phyloP scores from a whole-genome alignment of 2,888 invertebrate species.

The Nomada flava region DNA sequence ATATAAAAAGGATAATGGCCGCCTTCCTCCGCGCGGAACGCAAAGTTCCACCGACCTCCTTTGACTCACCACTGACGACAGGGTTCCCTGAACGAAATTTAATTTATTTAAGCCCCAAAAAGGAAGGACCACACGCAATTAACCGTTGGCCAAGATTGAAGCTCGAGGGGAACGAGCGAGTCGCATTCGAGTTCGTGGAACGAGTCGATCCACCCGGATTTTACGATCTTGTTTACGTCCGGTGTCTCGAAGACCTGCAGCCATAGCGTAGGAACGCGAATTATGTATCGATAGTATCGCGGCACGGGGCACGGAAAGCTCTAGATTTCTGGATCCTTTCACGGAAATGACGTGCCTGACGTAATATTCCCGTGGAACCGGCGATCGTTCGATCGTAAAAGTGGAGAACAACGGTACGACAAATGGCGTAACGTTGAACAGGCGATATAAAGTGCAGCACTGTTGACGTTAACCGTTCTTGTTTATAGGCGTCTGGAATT shows the following conservation, averaged over 20 bases:
- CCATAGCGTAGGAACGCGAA: conserved; percentile 41
- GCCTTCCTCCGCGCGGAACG: background rate
- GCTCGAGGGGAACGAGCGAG: conserved; percentile 8
- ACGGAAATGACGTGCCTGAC: conserved; percentile 23
- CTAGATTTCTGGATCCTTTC: conserved; percentile 22
- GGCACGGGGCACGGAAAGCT: conserved; percentile 4
- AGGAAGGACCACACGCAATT: background rate
- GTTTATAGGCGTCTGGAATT: background rate
- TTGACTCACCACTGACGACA: background rate
- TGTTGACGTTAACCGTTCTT: background rate
- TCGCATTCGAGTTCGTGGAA: conserved; percentile 49
- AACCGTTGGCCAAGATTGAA: conserved; percentile 24
- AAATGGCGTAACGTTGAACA: background rate
- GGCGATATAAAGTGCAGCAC: background rate
- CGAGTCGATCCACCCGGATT: conserved; percentile 59
- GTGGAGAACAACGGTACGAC: background rate
- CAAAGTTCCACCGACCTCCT: background rate
- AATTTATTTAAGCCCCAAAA: conserved; percentile 11
- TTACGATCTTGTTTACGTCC: conserved; percentile 74
- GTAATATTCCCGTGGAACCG: conserved; percentile 15
- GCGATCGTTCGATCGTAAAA: conserved; percentile 18
- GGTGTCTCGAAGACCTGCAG: conserved; percentile 32
- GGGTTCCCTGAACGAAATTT: conserved; percentile 6
- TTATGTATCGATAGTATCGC: conserved; percentile 33
- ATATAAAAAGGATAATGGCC: no score